Evolutionary conservation across 2,888 invertebrate genomes (phyloP).

Genomic region (Plemyria rubiginata): DNA sequence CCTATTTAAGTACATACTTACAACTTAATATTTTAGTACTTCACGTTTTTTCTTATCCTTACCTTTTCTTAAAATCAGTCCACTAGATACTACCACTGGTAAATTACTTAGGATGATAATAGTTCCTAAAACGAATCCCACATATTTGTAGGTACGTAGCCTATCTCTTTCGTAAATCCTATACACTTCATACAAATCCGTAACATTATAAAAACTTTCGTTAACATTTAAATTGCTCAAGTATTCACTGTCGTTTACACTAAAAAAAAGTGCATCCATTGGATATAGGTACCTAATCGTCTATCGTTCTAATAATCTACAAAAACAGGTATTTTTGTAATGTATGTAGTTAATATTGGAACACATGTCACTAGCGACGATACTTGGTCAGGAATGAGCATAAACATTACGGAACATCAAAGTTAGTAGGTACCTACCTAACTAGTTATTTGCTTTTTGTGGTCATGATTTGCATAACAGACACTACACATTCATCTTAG

Average conservation of each 20-base stretch:
- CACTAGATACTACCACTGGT: conserved; percentile 87
- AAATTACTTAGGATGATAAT: conserved; percentile 85
- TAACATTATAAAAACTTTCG: conserved; percentile 55
- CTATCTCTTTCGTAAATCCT: conserved; percentile 67
- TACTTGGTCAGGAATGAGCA: conserved; percentile 59
- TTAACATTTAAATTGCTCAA: conserved; percentile 40
- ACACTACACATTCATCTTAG: background rate
- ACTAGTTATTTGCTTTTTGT: conserved; percentile 58
- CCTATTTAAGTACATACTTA: too few relatives aligned
- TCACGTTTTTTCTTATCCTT: conserved; percentile 35
- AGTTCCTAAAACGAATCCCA: conserved; percentile 83
- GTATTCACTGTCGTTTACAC: conserved; percentile 37
- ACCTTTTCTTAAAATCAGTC: conserved; percentile 87
- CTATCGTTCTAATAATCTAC: background rate
- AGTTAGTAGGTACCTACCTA: conserved; percentile 51
- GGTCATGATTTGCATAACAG: conserved; percentile 60
- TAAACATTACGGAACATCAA: conserved; percentile 55
- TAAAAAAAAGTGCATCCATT: conserved; percentile 59
- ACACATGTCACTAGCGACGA: conserved; percentile 62
- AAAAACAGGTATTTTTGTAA: background rate
- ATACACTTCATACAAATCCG: conserved; percentile 68
- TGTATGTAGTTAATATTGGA: conserved; percentile 4
- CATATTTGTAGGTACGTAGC: conserved; percentile 77
- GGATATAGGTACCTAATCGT: conserved; percentile 4
- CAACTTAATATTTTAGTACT: background rate